phyloP scores from a whole-genome alignment of 1,140 invertebrate species.

The Drosophila santomea region DNA sequence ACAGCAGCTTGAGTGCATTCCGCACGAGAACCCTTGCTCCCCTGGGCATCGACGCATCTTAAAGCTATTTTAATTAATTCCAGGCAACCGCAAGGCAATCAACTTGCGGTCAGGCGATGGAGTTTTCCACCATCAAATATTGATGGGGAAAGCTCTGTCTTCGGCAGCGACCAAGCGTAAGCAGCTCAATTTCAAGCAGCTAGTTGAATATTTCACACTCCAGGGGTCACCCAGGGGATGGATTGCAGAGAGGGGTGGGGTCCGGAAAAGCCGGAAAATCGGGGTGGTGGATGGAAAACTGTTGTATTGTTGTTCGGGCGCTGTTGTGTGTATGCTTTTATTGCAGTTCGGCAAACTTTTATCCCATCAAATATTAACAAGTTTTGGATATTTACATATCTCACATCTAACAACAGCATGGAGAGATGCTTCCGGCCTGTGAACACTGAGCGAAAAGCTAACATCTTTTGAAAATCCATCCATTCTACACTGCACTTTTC shows the following conservation, averaged over 20 bases:
- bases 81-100: slow-evolving; percentile 33
- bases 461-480: neutral
- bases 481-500: too few species aligned
- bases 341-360: slow-evolving; percentile 74
- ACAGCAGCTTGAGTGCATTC: slow-evolving; percentile 8
- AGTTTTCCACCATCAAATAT: slow-evolving; percentile 22
- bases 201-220: slow-evolving; percentile 49
- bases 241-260: neutral
- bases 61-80: slow-evolving; percentile 55
- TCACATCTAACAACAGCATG: slow-evolving; percentile 47
- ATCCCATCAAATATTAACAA: slow-evolving; percentile 79
- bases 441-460: slow-evolving; percentile 2
- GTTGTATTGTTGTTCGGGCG: slow-evolving; percentile 19
- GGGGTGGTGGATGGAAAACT: slow-evolving; percentile 1
- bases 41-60: slow-evolving; percentile 14
- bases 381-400: slow-evolving; percentile 68
- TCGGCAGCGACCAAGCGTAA: slow-evolving; percentile 34
- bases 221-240: slow-evolving; percentile 15
- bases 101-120: slow-evolving; percentile 32
- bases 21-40: neutral
- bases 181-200: slow-evolving; percentile 49
- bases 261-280: neutral
- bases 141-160: slow-evolving; percentile 33
- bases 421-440: slow-evolving; percentile 33
- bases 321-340: slow-evolving; percentile 51